Evolutionary conservation across 2,888 invertebrate species (phyloP).

Genomic region (Stenchaetothrips biformis): DNA sequence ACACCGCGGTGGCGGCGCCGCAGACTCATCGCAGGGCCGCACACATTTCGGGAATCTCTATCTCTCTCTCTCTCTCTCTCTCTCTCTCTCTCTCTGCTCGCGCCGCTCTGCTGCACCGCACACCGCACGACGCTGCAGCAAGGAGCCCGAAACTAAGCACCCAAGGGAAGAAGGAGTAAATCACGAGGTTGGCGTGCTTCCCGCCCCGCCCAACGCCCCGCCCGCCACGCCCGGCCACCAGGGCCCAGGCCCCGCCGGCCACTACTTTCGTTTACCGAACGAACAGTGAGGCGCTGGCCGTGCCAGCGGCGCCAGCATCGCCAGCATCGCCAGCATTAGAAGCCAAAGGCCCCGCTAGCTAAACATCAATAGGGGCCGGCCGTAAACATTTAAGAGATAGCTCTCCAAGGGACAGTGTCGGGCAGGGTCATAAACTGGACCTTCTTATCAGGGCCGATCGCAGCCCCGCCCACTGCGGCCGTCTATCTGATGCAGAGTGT

Average conservation of each 20-base stretch:
- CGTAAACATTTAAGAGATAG: slow-evolving; percentile 7
- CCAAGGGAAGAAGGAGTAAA: neutral
- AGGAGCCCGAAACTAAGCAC: neutral
- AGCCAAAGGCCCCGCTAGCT: neutral
- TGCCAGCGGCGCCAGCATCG: neutral
- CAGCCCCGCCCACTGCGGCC: neutral
- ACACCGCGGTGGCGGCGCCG: too few species aligned
- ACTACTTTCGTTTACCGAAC: too few species aligned
- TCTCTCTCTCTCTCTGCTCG: neutral
- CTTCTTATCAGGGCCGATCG: neutral
- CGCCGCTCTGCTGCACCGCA: neutral
- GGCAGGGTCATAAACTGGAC: neutral
- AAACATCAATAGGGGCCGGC: slow-evolving; percentile 18
- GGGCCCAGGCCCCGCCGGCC: too few species aligned
- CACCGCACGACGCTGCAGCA: neutral
- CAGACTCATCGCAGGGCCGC: too few species aligned
- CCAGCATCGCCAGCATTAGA: neutral
- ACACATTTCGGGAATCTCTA: neutral
- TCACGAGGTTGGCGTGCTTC: neutral
- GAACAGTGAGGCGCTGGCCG: neutral
- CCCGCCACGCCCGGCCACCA: too few species aligned
- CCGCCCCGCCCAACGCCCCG: too few species aligned
- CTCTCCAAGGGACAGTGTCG: neutral
- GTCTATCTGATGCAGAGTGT: slow-evolving; percentile 12
- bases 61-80: neutral